Conservation (phyloP, 2,797 vertebrate genomes). For the Girardinus metallicus region DNA sequence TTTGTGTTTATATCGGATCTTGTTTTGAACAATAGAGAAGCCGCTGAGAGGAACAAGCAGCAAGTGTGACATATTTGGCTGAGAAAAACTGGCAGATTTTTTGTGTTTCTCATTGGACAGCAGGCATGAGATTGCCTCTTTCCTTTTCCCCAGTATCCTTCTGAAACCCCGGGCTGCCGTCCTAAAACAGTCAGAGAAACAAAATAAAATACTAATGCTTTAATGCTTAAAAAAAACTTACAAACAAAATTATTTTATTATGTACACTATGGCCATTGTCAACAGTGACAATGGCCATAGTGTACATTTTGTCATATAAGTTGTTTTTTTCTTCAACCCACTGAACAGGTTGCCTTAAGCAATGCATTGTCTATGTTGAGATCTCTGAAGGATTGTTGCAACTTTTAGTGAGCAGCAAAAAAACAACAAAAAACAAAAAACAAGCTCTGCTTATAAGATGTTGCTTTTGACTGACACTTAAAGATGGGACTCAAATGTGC, state of each 20-base stretch:
- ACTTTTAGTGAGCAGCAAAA: conserved; percentile 4
- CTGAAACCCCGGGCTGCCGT: conserved; percentile 28
- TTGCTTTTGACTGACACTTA: neutral
- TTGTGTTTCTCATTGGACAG: conserved; percentile 15
- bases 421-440: conserved; percentile 2
- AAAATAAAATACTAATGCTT: conserved; percentile 16
- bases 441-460: neutral
- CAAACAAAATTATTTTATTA: conserved; percentile 26
- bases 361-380: neutral
- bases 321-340: neutral
- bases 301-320: conserved; percentile 4
- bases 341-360: neutral
- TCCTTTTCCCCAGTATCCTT: conserved; percentile 25
- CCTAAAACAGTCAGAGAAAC: conserved; percentile 35
- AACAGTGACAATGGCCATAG: neutral
- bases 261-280: too few relatives aligned
- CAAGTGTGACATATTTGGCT: conserved; percentile 28
- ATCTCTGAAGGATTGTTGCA: neutral
- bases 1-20: conserved; percentile 37
- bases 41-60: conserved; percentile 30
- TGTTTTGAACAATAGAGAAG: conserved; percentile 34
- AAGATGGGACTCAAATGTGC: neutral
- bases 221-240: conserved; percentile 17
- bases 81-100: conserved; percentile 17
- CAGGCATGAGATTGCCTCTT: conserved; percentile 14